Evolutionary conservation across 35 echinoderm and acorn worm genomes (phyloP), one percentile per base, ranked within the genome.

Genomic region (Patiria miniata): DNA sequence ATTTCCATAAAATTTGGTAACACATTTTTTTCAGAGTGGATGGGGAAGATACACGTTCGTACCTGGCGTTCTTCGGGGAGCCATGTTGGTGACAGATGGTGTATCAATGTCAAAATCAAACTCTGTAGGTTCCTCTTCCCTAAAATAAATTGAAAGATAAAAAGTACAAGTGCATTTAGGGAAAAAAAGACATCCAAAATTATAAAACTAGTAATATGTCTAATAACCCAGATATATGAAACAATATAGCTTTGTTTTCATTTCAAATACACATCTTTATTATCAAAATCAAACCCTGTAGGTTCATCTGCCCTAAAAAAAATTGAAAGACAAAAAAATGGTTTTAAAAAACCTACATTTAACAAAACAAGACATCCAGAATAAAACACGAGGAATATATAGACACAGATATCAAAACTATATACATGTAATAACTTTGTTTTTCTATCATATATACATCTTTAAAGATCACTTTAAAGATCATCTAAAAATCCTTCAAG

Each of bases 61-160:
- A 99, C 96, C 93, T 30, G 87, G 77, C 26, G 52, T 81, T 76
- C 96, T 69, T 58, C 96, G 81, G 28, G 96, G 96, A 36, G 96
- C 92, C 12, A 99, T 79, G 37, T 82, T 91, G 8, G 58, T 85
- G 39, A 84, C 21, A 7, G 87, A 82, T 52, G 89, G 61, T 36
- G 90, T 79, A 79, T 94, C 93, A 60, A 95, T 81, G 54, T 92
- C 93, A 95, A 93, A 93, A 78, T 99, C 96, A 95, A 99, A 99
- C 44, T 90, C 95, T 54, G 92, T 99, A 55, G 96, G 92, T 52
- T 94, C 93, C 83, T 99, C 93, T 53, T 95, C 92, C 60, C 92
- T 94, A 76, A 78, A 78, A 40, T 40, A 61, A 51, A 93, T 79
- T n/a, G 57, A 56, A 80, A 89, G 83, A 80, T 39, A 87, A 37